Evolutionary conservation across 2,888 invertebrate genomes (phyloP), one percentile per base, ranked within the genome.

Genomic region (Calephelis perditalis): DNA sequence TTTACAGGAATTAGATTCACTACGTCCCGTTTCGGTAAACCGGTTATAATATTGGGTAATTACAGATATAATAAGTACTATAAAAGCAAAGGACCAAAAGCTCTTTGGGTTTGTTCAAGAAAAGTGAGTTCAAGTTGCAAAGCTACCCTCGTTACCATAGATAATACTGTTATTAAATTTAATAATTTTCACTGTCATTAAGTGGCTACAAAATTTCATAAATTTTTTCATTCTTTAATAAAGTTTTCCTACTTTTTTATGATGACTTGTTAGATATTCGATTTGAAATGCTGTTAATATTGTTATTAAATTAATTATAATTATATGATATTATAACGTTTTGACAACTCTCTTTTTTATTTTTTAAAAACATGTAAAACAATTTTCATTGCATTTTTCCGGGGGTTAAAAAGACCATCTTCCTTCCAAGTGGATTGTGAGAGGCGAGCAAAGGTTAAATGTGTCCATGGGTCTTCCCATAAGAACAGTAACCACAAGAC

Each of bases 31-130:
- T 65, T 49, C 11, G 82, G 82, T 0, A 73, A 66, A n/a, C 77
- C 76, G 74, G 64, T 65, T 9, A 62, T 67, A 40, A n/a, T 62
- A 37, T 35, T 62, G 40, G 63, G 61, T 8, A 11, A n/a, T 15
- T 63, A 65, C 36, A 49, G 62, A 10, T 65, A 60, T 52, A 65
- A 80, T 62, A 73, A 68, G 45, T 64, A 74, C 36, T 76, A 72
- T 60, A 73, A 73, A 56, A 73, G 73, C 57, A 71, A 60, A 12
- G 73, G 72, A 0, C 70, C 71, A 0, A 64, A 67, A 35, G 61
- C 62, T 3, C 67, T 63, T 15, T 81, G 80, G 82, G 68, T 76
- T 2, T 76, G 75, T 57, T 62, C 61, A n/a, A 68, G 65, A 36
- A 52, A 52, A 44, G 47, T 46, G 10, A 63, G 44, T 35, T 7